Evolutionary conservation across 2,888 invertebrate species (phyloP).

Genomic region (Scaptomyza tumidula): DNA sequence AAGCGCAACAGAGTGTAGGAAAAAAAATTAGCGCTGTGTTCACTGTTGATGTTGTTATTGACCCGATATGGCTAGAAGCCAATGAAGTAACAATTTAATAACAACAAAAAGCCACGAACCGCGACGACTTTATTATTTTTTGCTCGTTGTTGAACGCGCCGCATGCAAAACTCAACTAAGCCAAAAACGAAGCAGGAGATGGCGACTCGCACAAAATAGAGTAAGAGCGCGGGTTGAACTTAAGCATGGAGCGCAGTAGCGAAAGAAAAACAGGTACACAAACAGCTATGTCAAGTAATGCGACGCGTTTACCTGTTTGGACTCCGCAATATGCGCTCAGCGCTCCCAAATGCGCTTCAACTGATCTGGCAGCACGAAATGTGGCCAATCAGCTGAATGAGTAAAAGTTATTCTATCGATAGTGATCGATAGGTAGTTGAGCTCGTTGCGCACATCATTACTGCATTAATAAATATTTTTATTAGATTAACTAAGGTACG

Average conservation of each 20-base stretch:
- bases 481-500: background rate
- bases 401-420: background rate
- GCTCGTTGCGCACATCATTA: background rate
- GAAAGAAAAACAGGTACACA: constrained; percentile 53
- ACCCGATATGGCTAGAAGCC: constrained; percentile 5
- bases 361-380: constrained; percentile 26
- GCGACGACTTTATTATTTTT: constrained; percentile 23
- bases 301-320: constrained; percentile 53
- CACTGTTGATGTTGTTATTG: constrained; percentile 22
- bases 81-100: constrained; percentile 18
- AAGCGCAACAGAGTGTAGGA: constrained; percentile 1
- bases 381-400: constrained; percentile 4
- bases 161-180: constrained; percentile 62
- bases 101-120: constrained; percentile 32
- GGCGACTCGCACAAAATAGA: constrained; percentile 24
- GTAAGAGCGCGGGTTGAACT: constrained; percentile 27
- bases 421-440: background rate
- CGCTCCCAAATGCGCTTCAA: background rate
- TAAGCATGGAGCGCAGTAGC: constrained; percentile 19
- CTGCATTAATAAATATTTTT: background rate
- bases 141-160: constrained; percentile 59
- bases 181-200: constrained; percentile 21
- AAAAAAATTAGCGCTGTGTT: constrained; percentile 22
- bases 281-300: constrained; percentile 54
- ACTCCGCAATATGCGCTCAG: constrained; percentile 10